Evolutionary conservation across 2,797 vertebrate species (phyloP).

Genomic region (Mycteria americana): DNA sequence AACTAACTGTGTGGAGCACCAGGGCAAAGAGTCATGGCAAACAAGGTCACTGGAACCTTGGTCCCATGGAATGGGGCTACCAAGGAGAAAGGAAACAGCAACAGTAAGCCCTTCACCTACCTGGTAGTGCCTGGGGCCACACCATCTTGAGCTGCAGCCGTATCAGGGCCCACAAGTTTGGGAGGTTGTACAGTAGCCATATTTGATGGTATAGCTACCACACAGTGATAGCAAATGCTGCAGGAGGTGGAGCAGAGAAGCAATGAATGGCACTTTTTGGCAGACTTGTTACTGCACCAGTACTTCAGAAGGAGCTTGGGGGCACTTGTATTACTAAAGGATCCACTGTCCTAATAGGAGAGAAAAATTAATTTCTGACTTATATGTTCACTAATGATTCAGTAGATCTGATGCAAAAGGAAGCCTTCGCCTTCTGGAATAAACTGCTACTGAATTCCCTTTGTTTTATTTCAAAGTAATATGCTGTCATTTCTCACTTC

Average conservation of each 20-base stretch:
- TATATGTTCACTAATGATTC: not conserved
- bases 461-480: slow-evolving; percentile 18
- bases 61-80: not conserved
- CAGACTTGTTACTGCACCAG: not conserved
- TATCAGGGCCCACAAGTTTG: not conserved
- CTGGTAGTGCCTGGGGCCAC: not conserved
- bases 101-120: not conserved
- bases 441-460: not conserved
- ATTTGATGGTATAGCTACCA: not conserved
- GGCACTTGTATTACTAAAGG: not conserved
- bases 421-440: slow-evolving; percentile 6
- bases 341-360: not conserved
- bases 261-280: not conserved
- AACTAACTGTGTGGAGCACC: not conserved
- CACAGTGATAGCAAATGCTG: not conserved
- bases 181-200: not conserved
- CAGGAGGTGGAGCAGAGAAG: not conserved
- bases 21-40: not conserved
- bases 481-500: slow-evolving; percentile 15
- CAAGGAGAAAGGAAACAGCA: not conserved
- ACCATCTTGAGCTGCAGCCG: not conserved
- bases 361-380: not conserved
- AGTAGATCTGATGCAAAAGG: not conserved
- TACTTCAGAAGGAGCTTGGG: not conserved
- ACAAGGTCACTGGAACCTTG: not conserved